Base-by-base conservation (phyloP, 2,797 vertebrate species). In the Brachyrhaphis roseni region DNA sequence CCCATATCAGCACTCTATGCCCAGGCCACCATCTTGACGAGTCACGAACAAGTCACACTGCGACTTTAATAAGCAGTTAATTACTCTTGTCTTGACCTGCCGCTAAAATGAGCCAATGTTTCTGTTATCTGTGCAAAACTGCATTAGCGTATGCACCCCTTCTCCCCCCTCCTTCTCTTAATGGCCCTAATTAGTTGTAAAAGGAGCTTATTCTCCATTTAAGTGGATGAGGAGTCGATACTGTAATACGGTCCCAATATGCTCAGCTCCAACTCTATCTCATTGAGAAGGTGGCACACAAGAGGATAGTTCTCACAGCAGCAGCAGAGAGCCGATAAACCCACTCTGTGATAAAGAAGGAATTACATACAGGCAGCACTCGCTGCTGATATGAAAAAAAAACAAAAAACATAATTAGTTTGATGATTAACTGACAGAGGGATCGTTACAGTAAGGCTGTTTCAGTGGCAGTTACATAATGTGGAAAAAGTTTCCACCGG, bases 121-220 rank as follows among this genome's bases (percentile, higher is more conserved):
- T 92, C 90, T 83, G 88, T 94, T 95, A 95, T 96, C 94, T 91
- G 87, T 84, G 85, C 85, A 89, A 87, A 92, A 95, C 89, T 70
- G 90, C 89, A 94, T 95, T 94, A 96, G 93, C 82, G 79, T 87
- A 89, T 85, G 90, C 85, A 31, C 28, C 57, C 93, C 3, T 26
- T 53, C 8, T 53, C 51, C 23, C 23, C 23, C 51, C 23, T 53
- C 23, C 8, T 26, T 89, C 86, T 68, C 92, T 88, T 94, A 95
- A 95, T 91, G 91, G 90, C 90, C 94, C 95, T 95, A 96, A 96
- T 95, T 95, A 95, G 91, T 94, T 80, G 90, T 93, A 94, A 95
- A 95, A 80, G 71, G 82, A 92, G 88, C 89, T 86, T 86, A 93
- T 94, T 90, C 88, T 84, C 88, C 84, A 75, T 88, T 89, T 93